Conservation (phyloP, 53 echinoderm and acorn worm species). For the Luidia sarsii region DNA sequence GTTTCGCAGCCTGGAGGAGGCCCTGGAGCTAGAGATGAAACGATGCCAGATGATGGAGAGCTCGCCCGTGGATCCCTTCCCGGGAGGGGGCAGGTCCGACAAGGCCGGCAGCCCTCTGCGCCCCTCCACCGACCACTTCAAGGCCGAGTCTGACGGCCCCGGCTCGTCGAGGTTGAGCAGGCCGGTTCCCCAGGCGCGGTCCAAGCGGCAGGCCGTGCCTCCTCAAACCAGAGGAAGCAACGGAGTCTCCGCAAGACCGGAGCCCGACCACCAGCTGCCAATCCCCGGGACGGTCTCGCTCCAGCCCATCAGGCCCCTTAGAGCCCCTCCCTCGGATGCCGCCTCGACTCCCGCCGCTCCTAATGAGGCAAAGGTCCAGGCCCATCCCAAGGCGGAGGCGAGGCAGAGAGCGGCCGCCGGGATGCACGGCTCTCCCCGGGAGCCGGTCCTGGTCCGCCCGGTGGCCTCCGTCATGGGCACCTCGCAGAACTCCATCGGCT, state of each 20-base stretch:
- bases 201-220: not conserved
- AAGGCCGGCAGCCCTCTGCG: not conserved
- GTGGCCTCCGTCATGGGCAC: constrained; percentile 42
- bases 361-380: not conserved
- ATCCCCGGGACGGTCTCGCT: not conserved
- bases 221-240: constrained; percentile 4
- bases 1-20: constrained; percentile 35
- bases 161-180: not conserved
- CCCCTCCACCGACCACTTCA: constrained; percentile 9
- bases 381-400: not conserved
- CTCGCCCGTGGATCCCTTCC: constrained; percentile 4
- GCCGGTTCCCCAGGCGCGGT: not conserved
- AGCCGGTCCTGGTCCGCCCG: constrained; percentile 9
- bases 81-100: too few relatives aligned
- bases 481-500: constrained; percentile 30
- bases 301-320: not conserved
- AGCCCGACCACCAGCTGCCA: not conserved
- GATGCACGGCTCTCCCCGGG: constrained; percentile 4
- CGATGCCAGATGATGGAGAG: not conserved
- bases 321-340: not conserved
- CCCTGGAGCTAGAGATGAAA: not conserved
- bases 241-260: not conserved
- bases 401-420: not conserved
- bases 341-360: not conserved
- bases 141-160: not conserved